Conservation (phyloP, 2,888 invertebrate genomes). For the Mythimna impura region DNA sequence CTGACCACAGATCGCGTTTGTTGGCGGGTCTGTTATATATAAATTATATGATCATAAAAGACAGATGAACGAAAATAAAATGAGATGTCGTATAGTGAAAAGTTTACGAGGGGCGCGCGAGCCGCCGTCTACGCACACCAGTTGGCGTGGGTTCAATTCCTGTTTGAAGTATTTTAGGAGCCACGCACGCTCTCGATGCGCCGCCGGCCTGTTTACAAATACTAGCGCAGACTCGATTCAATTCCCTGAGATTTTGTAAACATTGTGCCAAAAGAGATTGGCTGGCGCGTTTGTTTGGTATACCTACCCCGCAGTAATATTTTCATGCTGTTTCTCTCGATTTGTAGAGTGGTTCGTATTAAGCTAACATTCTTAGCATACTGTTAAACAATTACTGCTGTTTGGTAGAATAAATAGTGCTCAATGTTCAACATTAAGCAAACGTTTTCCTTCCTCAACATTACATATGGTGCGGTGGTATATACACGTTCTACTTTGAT, state of each 20-base stretch:
- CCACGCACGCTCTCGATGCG: constrained; percentile 78
- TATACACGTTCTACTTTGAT: constrained; percentile 18
- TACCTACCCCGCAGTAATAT: constrained; percentile 64
- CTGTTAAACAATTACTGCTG: constrained; percentile 64
- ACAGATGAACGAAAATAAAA: constrained; percentile 82
- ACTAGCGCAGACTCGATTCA: constrained; percentile 86
- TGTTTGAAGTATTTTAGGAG: constrained; percentile 89
- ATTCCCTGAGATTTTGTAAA: constrained; percentile 87
- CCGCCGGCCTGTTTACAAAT: constrained; percentile 88
- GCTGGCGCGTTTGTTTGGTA: constrained; percentile 73
- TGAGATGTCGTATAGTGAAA: constrained; percentile 86
- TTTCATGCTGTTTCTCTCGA: constrained; percentile 64
- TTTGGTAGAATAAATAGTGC: constrained; percentile 53
- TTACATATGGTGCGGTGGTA: constrained; percentile 14
- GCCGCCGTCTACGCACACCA: constrained; percentile 88
- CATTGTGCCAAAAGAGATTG: constrained; percentile 84
- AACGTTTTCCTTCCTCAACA: constrained; percentile 57
- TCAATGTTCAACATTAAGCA: constrained; percentile 41
- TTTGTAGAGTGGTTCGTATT: constrained; percentile 62
- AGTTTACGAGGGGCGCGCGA: constrained; percentile 85
- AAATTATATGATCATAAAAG: constrained; percentile 83
- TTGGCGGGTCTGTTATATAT: constrained; percentile 71
- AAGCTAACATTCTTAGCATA: constrained; percentile 67
- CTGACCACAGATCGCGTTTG: constrained; percentile 62
- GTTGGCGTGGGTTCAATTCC: constrained; percentile 89